Conservation (phyloP, 2,113 vertebrate species). For the Nerophis lumbriciformis region DNA sequence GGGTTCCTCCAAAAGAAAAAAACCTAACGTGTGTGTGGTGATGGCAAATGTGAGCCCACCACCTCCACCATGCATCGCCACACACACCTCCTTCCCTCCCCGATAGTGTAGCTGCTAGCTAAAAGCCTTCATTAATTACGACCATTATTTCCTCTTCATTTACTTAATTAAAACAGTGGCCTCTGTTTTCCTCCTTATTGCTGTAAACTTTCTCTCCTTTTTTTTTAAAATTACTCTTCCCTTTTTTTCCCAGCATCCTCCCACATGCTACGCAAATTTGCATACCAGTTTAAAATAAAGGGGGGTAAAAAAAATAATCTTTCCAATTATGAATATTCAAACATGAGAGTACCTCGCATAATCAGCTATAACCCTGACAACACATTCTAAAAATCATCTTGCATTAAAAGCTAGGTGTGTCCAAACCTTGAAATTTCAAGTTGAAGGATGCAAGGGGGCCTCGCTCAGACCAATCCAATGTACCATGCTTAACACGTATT, state of each 20-base stretch:
- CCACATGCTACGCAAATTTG: conserved; percentile 7
- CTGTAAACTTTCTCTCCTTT: conserved; percentile 40
- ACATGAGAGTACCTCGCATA: no score
- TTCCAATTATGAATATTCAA: no score
- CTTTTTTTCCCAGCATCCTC: conserved; percentile 32
- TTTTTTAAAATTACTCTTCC: conserved; percentile 53
- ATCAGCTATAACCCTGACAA: no score
- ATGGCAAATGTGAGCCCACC: conserved; percentile 45
- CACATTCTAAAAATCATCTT: no score
- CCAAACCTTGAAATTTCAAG: no score
- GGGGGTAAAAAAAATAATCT: no score
- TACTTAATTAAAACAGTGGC: conserved; percentile 71
- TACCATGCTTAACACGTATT: no score
- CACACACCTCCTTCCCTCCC: conserved; percentile 21
- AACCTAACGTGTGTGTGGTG: conserved; percentile 54
- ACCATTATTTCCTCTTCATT: conserved; percentile 70
- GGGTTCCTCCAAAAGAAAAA: conserved; percentile 45
- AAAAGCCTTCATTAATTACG: conserved; percentile 66
- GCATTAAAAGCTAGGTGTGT: no score
- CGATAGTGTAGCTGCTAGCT: conserved; percentile 66
- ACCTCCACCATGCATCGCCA: conserved; percentile 1
- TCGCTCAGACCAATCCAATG: no score
- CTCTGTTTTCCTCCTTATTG: conserved; percentile 58
- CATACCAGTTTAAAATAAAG: no score
- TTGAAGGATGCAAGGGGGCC: no score